A percentile compares a stretch with the other conserved stretches of the same genome.
phyloP scores from a whole-genome alignment of 2,797 vertebrate species.

The Rhynchotus rufescens region DNA sequence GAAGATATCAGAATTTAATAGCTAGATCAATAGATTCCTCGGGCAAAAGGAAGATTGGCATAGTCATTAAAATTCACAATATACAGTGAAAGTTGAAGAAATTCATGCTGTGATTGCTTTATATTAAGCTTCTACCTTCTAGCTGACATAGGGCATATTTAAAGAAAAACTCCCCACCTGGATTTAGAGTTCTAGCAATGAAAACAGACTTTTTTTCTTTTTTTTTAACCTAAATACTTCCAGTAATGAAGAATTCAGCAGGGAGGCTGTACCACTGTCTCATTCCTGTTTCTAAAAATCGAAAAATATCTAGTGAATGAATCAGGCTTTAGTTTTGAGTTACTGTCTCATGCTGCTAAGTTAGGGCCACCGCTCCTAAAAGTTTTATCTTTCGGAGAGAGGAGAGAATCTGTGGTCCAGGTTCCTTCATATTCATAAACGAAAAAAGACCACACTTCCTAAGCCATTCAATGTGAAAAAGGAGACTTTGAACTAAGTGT shows the following conservation, averaged over 20 bases:
- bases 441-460: background rate
- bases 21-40: background rate
- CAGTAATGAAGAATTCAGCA: background rate
- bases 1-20: background rate
- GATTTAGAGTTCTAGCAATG: background rate
- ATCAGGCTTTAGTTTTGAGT: background rate
- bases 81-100: background rate
- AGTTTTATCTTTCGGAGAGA: background rate
- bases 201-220: background rate
- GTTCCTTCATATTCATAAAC: background rate
- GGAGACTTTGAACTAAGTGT: background rate
- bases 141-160: background rate
- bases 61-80: background rate
- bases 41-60: background rate
- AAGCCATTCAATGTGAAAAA: background rate
- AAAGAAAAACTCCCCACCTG: background rate
- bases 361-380: background rate
- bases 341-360: background rate
- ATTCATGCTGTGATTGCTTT: background rate
- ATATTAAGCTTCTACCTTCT: background rate
- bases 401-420: background rate
- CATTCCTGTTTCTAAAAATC: background rate
- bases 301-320: background rate
- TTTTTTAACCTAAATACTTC: background rate
- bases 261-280: background rate